Conservation (phyloP, 2,888 invertebrate genomes). For the Tenthredo livida region DNA sequence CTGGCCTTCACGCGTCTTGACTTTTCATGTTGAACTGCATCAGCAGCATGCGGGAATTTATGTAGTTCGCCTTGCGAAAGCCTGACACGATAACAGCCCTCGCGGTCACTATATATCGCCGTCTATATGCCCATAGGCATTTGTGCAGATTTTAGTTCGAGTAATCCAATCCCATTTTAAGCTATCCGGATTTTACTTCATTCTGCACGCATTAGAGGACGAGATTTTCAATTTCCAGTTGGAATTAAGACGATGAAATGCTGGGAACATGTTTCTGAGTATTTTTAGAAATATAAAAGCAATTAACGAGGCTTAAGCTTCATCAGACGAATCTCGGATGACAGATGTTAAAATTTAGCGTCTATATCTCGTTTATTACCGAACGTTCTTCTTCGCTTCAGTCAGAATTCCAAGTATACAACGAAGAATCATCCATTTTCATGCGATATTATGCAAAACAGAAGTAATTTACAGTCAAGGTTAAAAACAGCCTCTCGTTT, state of each 20-base stretch:
- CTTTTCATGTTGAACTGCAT: not conserved
- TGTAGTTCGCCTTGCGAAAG: constrained; percentile 37
- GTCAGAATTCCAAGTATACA: constrained; percentile 6
- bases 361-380: constrained; percentile 15
- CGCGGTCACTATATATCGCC: not conserved
- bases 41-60: not conserved
- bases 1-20: constrained; percentile 19
- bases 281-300: not conserved
- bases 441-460: constrained; percentile 63
- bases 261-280: not conserved
- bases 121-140: not conserved
- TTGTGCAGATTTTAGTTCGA: not conserved
- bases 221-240: not conserved
- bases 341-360: constrained; percentile 7
- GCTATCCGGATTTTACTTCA: too few relatives aligned
- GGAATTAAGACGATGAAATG: not conserved
- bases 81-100: not conserved
- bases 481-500: constrained; percentile 57
- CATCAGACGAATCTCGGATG: not conserved
- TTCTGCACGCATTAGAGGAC: too few relatives aligned
- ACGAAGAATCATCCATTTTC: constrained; percentile 58
- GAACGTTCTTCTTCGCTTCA: not conserved
- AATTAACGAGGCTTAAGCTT: not conserved
- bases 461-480: constrained; percentile 60
- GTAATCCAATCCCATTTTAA: not conserved